Evolutionary conservation across 2,113 vertebrate species (phyloP).

Genomic region (Manacus vitellinus): DNA sequence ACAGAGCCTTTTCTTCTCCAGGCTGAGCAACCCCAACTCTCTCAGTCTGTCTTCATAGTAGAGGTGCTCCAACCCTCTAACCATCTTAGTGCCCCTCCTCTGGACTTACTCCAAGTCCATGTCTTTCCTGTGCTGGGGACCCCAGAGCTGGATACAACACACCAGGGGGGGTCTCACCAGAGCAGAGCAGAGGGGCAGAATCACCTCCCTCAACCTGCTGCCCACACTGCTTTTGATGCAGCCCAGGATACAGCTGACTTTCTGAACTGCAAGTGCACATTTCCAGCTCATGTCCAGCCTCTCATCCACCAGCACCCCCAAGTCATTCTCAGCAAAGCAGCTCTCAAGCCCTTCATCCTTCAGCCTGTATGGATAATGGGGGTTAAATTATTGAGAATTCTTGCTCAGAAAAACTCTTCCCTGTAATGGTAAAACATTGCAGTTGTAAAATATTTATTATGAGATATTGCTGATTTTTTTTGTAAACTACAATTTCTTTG

Average conservation of each 20-base stretch:
- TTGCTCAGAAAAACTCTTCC: neutral
- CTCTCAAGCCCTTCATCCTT: neutral
- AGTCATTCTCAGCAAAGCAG: neutral
- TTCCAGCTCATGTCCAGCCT: rapidly evolving
- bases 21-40: neutral
- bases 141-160: neutral
- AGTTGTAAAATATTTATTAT: slow-evolving; percentile 38
- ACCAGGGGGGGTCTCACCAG: neutral
- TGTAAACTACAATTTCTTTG: neutral
- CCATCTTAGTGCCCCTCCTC: neutral
- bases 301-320: neutral
- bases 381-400: slow-evolving; percentile 15
- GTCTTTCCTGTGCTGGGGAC: too few species aligned
- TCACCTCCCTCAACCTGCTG: rapidly evolving
- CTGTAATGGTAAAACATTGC: neutral
- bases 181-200: neutral
- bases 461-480: neutral
- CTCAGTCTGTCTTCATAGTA: neutral
- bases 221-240: rapidly evolving
- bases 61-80: neutral
- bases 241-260: rapidly evolving
- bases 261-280: neutral
- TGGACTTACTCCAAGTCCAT: rapidly evolving
- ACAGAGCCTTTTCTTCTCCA: neutral
- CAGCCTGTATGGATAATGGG: neutral